These are phyloP conservation scores for Rambutsinella grinnellia DNA, from an alignment of 2,888 invertebrate species.

Conservation along the genomic window DNA sequence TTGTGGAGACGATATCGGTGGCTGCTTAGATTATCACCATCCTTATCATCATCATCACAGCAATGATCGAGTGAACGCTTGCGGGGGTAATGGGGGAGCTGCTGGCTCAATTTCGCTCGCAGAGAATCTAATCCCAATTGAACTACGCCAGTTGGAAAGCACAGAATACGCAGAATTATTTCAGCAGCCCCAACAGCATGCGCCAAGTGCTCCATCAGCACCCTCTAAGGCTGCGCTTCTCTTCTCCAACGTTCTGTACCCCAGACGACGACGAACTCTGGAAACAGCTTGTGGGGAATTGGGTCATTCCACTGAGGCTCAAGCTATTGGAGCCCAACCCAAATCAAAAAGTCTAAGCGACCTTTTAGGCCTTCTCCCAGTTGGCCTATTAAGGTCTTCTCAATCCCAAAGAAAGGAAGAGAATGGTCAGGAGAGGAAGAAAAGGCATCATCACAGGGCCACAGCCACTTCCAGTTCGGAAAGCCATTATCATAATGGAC, in stretches of 20 bases:
- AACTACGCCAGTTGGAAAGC: conserved; percentile 82
- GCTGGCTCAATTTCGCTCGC: conserved; percentile 73
- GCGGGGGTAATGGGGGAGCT: conserved; percentile 12
- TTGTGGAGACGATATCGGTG: conserved; percentile 42
- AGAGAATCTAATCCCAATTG: conserved; percentile 82
- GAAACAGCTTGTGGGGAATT: conserved; percentile 59
- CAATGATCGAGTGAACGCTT: conserved; percentile 7
- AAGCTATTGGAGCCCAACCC: conserved; percentile 68
- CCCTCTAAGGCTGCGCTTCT: conserved; percentile 32
- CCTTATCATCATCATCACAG: conserved; percentile 28
- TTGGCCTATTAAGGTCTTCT: conserved; percentile 75
- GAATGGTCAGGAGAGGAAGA: conserved; percentile 19
- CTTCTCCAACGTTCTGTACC: conserved; percentile 61
- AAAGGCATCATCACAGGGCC: conserved; percentile 13
- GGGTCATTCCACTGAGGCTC: conserved; percentile 20
- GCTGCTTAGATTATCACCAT: conserved; percentile 22
- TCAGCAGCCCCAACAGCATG: conserved; percentile 65
- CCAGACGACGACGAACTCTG: conserved; percentile 60
- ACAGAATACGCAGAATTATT: conserved; percentile 68
- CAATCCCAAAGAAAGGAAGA: conserved; percentile 1
- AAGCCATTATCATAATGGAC: background rate
- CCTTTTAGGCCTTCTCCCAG: conserved; percentile 74
- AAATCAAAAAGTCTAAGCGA: conserved; percentile 89
- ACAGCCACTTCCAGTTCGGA: conserved; percentile 19
- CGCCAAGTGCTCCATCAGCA: conserved; percentile 10